Conservation (phyloP, 2,888 invertebrate genomes). For the Ochropleura leucogaster region DNA sequence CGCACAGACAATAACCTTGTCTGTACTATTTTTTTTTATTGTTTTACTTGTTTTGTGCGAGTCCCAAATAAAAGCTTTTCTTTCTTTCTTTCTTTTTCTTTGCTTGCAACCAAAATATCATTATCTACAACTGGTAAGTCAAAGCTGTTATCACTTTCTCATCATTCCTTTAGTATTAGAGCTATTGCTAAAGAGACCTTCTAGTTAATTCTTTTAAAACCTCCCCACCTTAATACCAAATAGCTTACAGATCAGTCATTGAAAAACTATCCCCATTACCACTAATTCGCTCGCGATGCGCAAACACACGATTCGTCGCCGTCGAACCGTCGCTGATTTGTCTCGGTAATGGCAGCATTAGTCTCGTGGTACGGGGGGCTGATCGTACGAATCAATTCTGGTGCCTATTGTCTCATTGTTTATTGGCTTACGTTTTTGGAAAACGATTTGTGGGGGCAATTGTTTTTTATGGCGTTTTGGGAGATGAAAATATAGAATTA, state of each 20-base stretch:
- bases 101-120: no score
- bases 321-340: constrained; percentile 69
- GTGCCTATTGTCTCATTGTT: constrained; percentile 66
- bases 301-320: constrained; percentile 68
- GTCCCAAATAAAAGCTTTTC: no score
- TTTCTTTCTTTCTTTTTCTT: no score
- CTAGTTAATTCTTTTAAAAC: neutral
- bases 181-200: no score
- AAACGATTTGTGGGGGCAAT: constrained; percentile 27
- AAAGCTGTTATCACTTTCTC: no score
- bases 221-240: neutral
- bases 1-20: no score
- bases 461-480: constrained; percentile 11
- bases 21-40: no score
- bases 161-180: no score
- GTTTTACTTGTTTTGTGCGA: no score
- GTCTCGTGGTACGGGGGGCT: constrained; percentile 60
- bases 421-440: constrained; percentile 55
- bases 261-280: constrained; percentile 62
- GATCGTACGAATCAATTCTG: constrained; percentile 69
- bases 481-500: no score
- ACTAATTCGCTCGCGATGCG: constrained; percentile 67
- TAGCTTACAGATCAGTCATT: constrained; percentile 39
- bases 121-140: no score
- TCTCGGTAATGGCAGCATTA: constrained; percentile 71